Evolutionary conservation across 1,140 invertebrate genomes (phyloP), one percentile per base, ranked within the genome.

Genomic region (Matsumurasca onukii): DNA sequence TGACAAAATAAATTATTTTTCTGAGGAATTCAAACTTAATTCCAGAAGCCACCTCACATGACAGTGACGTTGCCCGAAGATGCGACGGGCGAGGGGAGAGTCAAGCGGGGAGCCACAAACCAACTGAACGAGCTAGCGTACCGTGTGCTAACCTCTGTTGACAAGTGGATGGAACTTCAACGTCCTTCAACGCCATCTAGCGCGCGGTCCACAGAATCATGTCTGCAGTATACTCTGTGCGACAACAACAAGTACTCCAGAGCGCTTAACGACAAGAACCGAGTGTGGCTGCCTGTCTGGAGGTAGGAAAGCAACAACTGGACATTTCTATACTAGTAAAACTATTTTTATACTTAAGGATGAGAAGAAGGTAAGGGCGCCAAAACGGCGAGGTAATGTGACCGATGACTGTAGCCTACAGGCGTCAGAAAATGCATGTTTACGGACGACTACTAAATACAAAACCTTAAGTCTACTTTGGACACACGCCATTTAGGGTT

Each of bases 221-320:
- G 88, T 74, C 75, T 90, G n/a, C 81, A 84, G 27, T 80, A 82
- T 68, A 77, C 79, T 5, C 76, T 90, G 1, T 90, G 88, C 74
- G 79, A 86, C 45, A 85, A 87, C 31, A 90, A 90, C 74, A 84
- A 78, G 67, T 82, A 80, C 67, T 86, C 86, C 0, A 83, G 83
- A 65, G 74, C 76, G 22, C 75, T 82, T 30, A 72, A 75, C 0
- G 81, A 83, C 49, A 80, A 77, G 13, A 83, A 83, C 48, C 83
- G 82, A 75, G 83, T 88, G 70, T 88, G 86, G 85, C 75, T 89
- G 55, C 88, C 89, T 15, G 78, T 89, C 59, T 89, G 88, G 88
- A 87, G 88, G 88, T 89, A 39, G 17, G 34, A 39, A 17, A 39
- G 34, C 34, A 9, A 9, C 5, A 9, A 39, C 5, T 39, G 17